Conservation (phyloP, 1,140 invertebrate species). For the Cylas formicarius region DNA sequence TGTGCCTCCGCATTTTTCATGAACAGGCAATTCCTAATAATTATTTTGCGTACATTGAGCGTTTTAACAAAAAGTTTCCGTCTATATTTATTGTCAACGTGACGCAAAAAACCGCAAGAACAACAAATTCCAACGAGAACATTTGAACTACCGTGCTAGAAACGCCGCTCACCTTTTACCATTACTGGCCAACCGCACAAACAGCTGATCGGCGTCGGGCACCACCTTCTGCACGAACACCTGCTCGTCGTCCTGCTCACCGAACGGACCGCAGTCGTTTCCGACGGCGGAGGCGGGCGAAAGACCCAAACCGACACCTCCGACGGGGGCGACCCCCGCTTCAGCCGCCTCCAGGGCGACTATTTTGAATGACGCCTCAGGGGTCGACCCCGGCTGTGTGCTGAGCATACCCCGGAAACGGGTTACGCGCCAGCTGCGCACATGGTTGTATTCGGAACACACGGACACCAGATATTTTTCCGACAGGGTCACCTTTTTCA, state of each 20-base stretch:
- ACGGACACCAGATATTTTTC: conserved; percentile 96
- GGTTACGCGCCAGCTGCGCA: conserved; percentile 92
- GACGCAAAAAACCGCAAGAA: too few species aligned
- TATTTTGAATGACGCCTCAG: conserved; percentile 94
- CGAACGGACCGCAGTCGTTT: conserved; percentile 92
- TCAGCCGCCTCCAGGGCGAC: conserved; percentile 82
- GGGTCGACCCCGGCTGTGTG: conserved; percentile 93
- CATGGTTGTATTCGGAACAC: conserved; percentile 97
- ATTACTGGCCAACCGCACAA: conserved; percentile 89
- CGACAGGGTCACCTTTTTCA: conserved; percentile 76
- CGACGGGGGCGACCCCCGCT: conserved; percentile 53
- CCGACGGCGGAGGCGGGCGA: conserved; percentile 12
- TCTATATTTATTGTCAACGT: too few species aligned
- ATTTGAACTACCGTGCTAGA: neutral
- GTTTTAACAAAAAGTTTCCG: too few species aligned
- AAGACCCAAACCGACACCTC: neutral
- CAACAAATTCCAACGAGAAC: neutral
- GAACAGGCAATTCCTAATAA: too few species aligned
- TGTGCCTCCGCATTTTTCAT: too few species aligned
- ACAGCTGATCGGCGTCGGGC: conserved; percentile 90
- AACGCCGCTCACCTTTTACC: conserved; percentile 76
- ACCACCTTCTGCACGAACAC: conserved; percentile 97
- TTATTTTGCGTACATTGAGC: too few species aligned
- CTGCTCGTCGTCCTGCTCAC: conserved; percentile 95
- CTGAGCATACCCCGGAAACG: conserved; percentile 95